A percentile compares a stretch with the other conserved stretches of the same genome.
Evolutionary conservation across 2,113 vertebrate genomes (phyloP).

Genomic region (Takifugu flavidus): DNA sequence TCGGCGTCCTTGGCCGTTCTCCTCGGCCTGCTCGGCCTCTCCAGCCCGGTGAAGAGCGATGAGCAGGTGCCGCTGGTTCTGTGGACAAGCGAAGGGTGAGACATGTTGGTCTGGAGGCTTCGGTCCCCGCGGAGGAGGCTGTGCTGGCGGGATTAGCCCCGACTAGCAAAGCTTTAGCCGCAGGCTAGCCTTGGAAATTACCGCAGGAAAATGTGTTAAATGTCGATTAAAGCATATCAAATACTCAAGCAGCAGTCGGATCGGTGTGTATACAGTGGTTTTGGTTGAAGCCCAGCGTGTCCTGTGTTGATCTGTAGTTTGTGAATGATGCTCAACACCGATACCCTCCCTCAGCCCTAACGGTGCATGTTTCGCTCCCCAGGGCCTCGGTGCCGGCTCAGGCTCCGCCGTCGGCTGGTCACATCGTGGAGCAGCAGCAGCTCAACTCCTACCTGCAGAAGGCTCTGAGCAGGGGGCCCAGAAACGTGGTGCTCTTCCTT

Average conservation of each 20-base stretch:
- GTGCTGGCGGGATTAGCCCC: no score
- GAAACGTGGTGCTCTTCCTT: constrained; percentile 83
- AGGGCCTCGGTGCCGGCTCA: constrained; percentile 40
- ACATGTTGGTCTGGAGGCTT: accelerated
- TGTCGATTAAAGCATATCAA: no score
- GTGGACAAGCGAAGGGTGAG: constrained; percentile 80
- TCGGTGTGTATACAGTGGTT: no score
- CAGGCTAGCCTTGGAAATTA: background rate
- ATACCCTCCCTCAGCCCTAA: no score
- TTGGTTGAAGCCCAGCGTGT: no score
- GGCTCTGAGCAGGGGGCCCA: constrained; percentile 73
- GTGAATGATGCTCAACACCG: no score
- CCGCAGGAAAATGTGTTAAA: no score
- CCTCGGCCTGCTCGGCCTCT: background rate
- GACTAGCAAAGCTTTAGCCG: background rate
- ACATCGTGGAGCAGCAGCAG: constrained; percentile 78
- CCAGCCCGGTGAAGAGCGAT: constrained; percentile 26
- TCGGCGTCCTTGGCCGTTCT: constrained; percentile 20
- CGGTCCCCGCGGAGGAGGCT: background rate
- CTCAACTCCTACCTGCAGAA: constrained; percentile 76
- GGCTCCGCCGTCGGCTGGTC: constrained; percentile 73
- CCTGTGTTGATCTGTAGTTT: no score
- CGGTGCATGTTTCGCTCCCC: background rate
- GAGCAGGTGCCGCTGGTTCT: constrained; percentile 80
- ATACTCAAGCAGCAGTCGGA: no score